Evolutionary conservation across 2,113 vertebrate species (phyloP).

Genomic region (Callipepla californica): DNA sequence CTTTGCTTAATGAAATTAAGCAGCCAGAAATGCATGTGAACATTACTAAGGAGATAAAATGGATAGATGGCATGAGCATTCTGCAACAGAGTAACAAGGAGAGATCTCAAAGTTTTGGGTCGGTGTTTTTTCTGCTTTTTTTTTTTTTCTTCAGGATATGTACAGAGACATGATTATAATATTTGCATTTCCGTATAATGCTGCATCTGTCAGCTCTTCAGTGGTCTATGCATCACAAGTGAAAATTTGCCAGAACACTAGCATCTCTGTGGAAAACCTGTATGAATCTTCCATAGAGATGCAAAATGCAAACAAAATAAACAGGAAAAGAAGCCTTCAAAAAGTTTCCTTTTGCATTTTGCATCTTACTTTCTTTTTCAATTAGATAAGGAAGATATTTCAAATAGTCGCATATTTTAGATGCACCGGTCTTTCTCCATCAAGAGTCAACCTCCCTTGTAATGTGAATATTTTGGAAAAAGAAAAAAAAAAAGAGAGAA

Average conservation of each 20-base stretch:
- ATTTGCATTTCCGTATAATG: constrained; percentile 7
- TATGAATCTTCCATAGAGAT: not conserved
- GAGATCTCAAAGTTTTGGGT: not conserved
- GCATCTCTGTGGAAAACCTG: not conserved
- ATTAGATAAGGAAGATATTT: not conserved
- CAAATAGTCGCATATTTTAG: not conserved
- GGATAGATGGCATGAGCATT: constrained; percentile 31
- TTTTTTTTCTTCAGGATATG: constrained; percentile 8
- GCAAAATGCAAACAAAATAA: not conserved
- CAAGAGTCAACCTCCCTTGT: not conserved
- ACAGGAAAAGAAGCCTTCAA: not conserved
- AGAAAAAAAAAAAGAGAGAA: not conserved
- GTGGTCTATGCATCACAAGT: not conserved
- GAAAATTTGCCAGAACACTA: constrained; percentile 17
- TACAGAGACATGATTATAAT: constrained; percentile 34
- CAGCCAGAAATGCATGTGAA: constrained; percentile 64
- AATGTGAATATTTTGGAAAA: not conserved
- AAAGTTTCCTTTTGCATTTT: not conserved
- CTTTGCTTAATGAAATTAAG: constrained; percentile 67
- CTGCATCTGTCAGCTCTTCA: constrained; percentile 23
- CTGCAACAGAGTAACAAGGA: constrained; percentile 26
- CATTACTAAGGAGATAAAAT: constrained; percentile 65
- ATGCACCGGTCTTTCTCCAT: not conserved
- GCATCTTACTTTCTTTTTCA: not conserved
- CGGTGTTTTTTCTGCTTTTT: not conserved